These are phyloP conservation scores for Trochalopteron elliotii DNA, from an alignment of 2,113 vertebrate genomes.

Conservation along the genomic window DNA sequence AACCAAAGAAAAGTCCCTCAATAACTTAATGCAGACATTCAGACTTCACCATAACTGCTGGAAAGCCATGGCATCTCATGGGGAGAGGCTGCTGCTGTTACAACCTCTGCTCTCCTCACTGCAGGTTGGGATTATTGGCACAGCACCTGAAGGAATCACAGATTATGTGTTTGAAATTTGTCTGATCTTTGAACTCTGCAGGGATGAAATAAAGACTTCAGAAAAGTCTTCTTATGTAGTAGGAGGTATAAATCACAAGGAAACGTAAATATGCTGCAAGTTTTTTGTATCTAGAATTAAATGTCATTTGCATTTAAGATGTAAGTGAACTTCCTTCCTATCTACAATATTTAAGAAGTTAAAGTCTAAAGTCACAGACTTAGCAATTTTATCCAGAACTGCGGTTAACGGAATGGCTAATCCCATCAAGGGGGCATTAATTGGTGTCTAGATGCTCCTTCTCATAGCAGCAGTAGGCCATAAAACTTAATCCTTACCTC, in stretches of 20 bases:
- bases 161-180: background rate
- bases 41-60: background rate
- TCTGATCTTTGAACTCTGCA: background rate
- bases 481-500: constrained; percentile 63
- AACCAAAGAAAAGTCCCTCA: background rate
- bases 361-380: constrained; percentile 53
- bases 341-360: constrained; percentile 55
- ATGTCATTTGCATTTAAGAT: constrained; percentile 58
- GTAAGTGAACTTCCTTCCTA: background rate
- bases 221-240: background rate
- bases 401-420: constrained; percentile 60
- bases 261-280: constrained; percentile 1
- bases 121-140: background rate
- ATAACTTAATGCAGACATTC: background rate
- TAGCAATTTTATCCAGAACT: constrained; percentile 40
- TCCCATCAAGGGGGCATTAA: constrained; percentile 65
- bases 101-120: background rate
- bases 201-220: constrained; percentile 19
- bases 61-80: background rate
- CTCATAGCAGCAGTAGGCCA: constrained; percentile 55
- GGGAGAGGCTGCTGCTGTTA: background rate
- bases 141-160: background rate
- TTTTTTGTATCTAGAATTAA: constrained; percentile 35
- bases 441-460: constrained; percentile 45
- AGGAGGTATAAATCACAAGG: constrained; percentile 19